Percentiles rank a stretch among this genome's conserved stretches.
phyloP scores from a whole-genome alignment of 2,113 vertebrate genomes.

The cattle (Bos taurus) region ARS-UCD2.0 NC_037351.1:19639001-19639500 shows the following conservation, averaged over 20 bases:
- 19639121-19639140: background rate
- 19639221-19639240: background rate
- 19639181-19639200: background rate
- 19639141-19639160: accelerated
- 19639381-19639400: background rate
- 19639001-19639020: background rate
- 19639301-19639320: background rate
- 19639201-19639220: background rate
- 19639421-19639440: background rate
- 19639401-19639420: background rate
- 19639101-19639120: background rate
- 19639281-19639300: too few species aligned
- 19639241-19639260: background rate
- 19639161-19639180: background rate
- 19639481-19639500: background rate
- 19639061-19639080: background rate
- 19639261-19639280: background rate
- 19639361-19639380: background rate
- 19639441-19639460: background rate
- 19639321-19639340: background rate
- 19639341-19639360: background rate
- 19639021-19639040: background rate
- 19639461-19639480: background rate
- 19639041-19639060: background rate
- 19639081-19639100: background rate